These are phyloP conservation scores for Laticauda laticaudata DNA, from an alignment of 2,113 vertebrate species.

Conservation along the genomic window DNA sequence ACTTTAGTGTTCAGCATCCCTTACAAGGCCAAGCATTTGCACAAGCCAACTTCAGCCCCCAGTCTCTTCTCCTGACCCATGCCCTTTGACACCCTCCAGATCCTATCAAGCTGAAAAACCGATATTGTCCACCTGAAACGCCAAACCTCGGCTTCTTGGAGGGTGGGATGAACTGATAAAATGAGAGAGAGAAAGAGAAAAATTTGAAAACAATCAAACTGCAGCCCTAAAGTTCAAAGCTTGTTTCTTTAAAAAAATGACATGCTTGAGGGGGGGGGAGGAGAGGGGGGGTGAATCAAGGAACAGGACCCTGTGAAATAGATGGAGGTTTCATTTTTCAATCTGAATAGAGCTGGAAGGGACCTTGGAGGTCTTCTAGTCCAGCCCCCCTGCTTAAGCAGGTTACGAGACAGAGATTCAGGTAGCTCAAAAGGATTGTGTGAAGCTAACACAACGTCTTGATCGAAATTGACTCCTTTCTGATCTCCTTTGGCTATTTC, in stretches of 20 bases:
- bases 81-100: too few relatives aligned
- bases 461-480: too few relatives aligned
- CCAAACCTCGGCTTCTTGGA: neutral
- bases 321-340: neutral
- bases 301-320: neutral
- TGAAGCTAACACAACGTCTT: neutral
- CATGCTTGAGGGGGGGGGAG: rapidly evolving
- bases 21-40: neutral
- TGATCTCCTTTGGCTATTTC: neutral
- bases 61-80: too few relatives aligned
- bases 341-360: too few relatives aligned
- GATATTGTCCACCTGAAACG: neutral
- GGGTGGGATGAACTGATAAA: neutral
- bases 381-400: too few relatives aligned
- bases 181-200: neutral
- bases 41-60: neutral
- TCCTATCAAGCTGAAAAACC: neutral
- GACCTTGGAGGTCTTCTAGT: too few relatives aligned
- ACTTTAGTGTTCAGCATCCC: neutral
- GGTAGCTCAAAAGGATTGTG: neutral
- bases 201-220: neutral
- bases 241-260: neutral
- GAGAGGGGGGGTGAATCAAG: neutral
- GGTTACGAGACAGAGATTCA: neutral
- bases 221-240: neutral